phyloP scores from a whole-genome alignment of 2,797 vertebrate species.

The Onychomys torridus region DNA sequence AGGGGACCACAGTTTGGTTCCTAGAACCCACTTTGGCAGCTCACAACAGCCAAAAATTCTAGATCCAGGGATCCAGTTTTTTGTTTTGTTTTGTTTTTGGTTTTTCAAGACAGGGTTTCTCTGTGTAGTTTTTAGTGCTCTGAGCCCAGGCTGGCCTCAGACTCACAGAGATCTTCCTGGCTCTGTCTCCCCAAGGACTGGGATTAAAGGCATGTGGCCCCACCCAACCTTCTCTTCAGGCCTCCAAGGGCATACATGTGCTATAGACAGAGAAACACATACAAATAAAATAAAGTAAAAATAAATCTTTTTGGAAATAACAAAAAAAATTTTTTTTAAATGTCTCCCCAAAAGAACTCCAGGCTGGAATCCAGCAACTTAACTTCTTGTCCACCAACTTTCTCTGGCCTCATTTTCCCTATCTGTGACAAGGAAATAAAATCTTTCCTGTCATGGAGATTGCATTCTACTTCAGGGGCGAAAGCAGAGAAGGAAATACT shows the following conservation, averaged over 20 bases:
- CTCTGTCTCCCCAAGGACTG: no score
- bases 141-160: no score
- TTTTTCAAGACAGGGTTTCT: no score
- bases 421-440: neutral
- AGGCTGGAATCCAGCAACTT: neutral
- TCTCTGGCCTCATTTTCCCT: neutral
- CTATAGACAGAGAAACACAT: neutral
- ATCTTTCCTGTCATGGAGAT: neutral
- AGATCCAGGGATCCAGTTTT: neutral
- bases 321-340: neutral
- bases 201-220: no score
- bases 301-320: neutral
- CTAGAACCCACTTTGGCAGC: neutral
- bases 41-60: neutral
- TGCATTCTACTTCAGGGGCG: neutral
- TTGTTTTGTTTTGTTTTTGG: no score
- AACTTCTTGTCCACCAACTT: neutral
- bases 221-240: neutral
- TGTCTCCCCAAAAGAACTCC: neutral
- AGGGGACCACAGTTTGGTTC: neutral
- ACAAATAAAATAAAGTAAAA: neutral
- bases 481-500: neutral
- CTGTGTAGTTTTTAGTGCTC: no score
- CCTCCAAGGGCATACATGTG: neutral
- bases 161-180: no score